A percentile compares a stretch with the other conserved stretches of the same genome.
These are phyloP conservation scores for Scaeva pyrastri DNA, from an alignment of 2,888 invertebrate species.

Conservation along the genomic window DNA sequence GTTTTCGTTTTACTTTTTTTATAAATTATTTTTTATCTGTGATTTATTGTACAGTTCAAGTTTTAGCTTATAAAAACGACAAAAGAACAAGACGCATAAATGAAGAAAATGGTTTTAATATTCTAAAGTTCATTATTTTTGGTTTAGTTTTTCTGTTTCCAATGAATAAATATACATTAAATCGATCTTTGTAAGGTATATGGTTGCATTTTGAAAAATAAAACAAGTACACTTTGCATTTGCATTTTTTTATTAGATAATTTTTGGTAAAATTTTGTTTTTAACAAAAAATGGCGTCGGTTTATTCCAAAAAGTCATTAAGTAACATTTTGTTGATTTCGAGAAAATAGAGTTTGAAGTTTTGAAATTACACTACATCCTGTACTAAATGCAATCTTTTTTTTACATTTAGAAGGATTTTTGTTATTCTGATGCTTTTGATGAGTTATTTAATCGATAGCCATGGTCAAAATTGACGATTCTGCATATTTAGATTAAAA, in stretches of 20 bases:
- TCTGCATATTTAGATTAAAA: too few species aligned
- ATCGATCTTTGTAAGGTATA: background rate
- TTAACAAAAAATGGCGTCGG: background rate
- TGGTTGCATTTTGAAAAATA: background rate
- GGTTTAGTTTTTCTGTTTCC: background rate
- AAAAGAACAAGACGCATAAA: background rate
- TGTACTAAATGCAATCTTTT: too few species aligned
- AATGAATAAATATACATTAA: background rate
- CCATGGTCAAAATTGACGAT: too few species aligned
- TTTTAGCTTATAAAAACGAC: slow-evolving; percentile 11
- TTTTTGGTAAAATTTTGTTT: too few species aligned
- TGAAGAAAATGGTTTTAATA: background rate
- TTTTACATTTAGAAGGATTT: too few species aligned
- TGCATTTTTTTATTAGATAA: background rate
- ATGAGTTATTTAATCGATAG: too few species aligned
- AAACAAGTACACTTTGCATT: background rate
- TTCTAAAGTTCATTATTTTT: background rate
- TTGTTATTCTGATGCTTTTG: too few species aligned
- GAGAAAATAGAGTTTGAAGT: too few species aligned
- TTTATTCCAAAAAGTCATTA: too few species aligned
- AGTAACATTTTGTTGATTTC: too few species aligned
- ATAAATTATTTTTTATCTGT: slow-evolving; percentile 64
- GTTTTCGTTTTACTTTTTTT: slow-evolving; percentile 64
- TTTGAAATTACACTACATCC: too few species aligned
- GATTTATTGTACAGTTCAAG: slow-evolving; percentile 67